phyloP scores from a whole-genome alignment of 2,113 vertebrate genomes.

The Tychaedon coryphoeus region DNA sequence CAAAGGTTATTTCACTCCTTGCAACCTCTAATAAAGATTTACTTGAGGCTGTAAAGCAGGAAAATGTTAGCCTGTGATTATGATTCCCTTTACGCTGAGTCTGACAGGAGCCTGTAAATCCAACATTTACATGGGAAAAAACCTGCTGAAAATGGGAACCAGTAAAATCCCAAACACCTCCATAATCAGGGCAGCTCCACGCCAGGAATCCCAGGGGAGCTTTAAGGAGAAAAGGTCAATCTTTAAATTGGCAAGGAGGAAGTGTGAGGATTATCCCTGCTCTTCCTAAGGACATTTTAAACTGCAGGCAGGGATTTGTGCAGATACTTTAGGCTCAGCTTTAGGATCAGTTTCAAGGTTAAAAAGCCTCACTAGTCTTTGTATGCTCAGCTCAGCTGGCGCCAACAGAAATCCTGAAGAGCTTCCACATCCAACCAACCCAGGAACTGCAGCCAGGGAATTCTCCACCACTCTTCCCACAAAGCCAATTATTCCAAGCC shows the following conservation, averaged over 20 bases:
- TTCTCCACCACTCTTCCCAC: neutral
- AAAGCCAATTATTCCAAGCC: neutral
- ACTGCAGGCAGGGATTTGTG: neutral
- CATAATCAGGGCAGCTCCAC: neutral
- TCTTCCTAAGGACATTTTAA: neutral
- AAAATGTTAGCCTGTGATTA: neutral
- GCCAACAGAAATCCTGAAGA: neutral
- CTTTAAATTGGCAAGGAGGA: neutral
- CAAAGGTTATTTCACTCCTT: neutral
- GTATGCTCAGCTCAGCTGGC: accelerated
- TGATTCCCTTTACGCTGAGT: neutral
- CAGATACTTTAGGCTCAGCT: neutral
- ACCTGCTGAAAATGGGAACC: neutral
- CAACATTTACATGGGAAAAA: neutral
- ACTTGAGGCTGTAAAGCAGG: neutral
- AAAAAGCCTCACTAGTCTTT: neutral
- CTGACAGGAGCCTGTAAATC: neutral
- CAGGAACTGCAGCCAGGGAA: neutral
- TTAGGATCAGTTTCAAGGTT: neutral
- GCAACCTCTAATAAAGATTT: neutral
- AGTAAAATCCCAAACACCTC: neutral
- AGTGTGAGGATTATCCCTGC: neutral
- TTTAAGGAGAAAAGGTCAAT: neutral
- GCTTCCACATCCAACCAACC: neutral
- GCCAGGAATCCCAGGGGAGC: neutral